Evolutionary conservation across 2,888 invertebrate genomes (phyloP).

Genomic region (Ophion obscuratus): DNA sequence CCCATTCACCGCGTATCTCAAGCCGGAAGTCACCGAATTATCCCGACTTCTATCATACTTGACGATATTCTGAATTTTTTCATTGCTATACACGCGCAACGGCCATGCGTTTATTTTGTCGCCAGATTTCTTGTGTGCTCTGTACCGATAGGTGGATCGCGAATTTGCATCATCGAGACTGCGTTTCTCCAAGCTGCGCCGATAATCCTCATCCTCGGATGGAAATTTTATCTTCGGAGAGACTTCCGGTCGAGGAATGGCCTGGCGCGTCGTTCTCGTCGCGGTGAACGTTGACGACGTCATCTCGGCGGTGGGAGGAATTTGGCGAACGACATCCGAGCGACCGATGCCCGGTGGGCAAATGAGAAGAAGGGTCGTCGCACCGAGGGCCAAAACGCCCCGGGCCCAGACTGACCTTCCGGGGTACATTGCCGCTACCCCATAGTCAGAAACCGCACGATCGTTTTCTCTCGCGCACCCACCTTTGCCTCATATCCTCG

Average conservation of each 20-base stretch:
- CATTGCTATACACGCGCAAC: slow-evolving; percentile 7
- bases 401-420: slow-evolving; percentile 77
- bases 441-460: slow-evolving; percentile 75
- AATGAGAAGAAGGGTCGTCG: slow-evolving; percentile 71
- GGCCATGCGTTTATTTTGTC: slow-evolving; percentile 19
- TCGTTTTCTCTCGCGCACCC: slow-evolving; percentile 61
- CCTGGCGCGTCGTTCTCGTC: not conserved
- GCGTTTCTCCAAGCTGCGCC: slow-evolving; percentile 39
- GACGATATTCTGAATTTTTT: slow-evolving; percentile 1
- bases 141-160: slow-evolving; percentile 32
- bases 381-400: slow-evolving; percentile 78
- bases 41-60: not conserved
- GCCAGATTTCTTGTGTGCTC: slow-evolving; percentile 7
- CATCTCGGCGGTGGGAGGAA: not conserved
- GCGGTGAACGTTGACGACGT: not conserved
- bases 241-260: slow-evolving; percentile 35
- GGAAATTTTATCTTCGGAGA: not conserved
- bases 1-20: slow-evolving; percentile 11
- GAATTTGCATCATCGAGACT: slow-evolving; percentile 12
- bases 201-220: not conserved
- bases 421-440: slow-evolving; percentile 80
- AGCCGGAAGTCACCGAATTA: slow-evolving; percentile 18
- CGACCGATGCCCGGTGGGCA: slow-evolving; percentile 59
- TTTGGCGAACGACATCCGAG: slow-evolving; percentile 40
- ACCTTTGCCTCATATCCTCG: slow-evolving; percentile 55